Percentiles rank a stretch among this genome's conserved stretches.
These are phyloP conservation scores for Epinephelus fuscoguttatus DNA, from an alignment of 2,113 vertebrate genomes.

Conservation along the genomic window DNA sequence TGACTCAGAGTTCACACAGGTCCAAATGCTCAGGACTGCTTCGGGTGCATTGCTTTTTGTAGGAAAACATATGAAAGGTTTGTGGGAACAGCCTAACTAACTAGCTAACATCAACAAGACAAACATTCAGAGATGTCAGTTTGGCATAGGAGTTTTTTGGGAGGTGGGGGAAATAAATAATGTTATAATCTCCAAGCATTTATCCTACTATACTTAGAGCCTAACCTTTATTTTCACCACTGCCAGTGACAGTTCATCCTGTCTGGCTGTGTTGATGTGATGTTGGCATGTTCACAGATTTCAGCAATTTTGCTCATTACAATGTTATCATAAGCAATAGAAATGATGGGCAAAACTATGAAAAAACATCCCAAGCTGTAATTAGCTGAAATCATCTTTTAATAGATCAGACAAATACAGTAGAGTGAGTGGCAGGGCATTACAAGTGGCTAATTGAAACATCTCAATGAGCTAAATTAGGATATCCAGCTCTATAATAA, in stretches of 20 bases:
- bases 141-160: too few species aligned
- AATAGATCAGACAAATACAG: background rate
- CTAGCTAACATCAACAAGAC: too few species aligned
- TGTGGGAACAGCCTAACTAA: too few species aligned
- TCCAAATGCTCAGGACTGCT: too few species aligned
- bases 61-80: too few species aligned
- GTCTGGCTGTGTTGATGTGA: background rate
- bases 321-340: background rate
- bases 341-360: background rate
- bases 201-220: too few species aligned
- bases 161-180: background rate
- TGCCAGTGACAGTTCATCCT: background rate
- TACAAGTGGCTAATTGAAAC: constrained; percentile 37
- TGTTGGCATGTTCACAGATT: background rate
- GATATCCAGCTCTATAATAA: constrained; percentile 23
- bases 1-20: too few species aligned
- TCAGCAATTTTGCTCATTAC: background rate
- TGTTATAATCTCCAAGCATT: background rate
- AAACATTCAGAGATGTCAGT: background rate
- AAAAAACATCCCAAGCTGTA: background rate
- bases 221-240: background rate
- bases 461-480: constrained; percentile 41
- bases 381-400: constrained; percentile 6
- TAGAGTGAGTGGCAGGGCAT: background rate
- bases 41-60: too few species aligned